Base-by-base conservation (phyloP, 2,113 vertebrate genomes). In the Ailurus styani region DNA sequence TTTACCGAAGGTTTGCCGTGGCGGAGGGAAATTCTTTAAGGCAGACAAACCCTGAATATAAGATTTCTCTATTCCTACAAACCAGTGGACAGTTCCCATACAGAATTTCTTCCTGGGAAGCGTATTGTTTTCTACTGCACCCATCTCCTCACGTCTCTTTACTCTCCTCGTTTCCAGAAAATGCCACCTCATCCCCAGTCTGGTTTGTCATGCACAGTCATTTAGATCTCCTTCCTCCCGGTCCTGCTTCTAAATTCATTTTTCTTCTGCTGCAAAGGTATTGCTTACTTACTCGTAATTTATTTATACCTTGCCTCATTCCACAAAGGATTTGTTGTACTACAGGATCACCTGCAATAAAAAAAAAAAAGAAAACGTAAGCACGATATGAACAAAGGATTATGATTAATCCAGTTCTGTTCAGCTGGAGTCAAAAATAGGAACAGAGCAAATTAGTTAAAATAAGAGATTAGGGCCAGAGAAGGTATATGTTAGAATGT, bases 281-380 rank as follows among this genome's bases (percentile, higher is more conserved):
- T 2, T 75, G 73, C 54, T 97, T 77, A 90, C 75, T 94, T 83
- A 34, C 40, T 95, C 1, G 0, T 83, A 40, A 91, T 84, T 94
- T 97, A 96, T 92, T 95, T 95, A 92, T 75, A 81, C 29, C 54
- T 93, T 57, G 37, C 45, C 60, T 85, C 21, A 34, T 92, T 81
- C 55, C 23, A 87, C 75, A 77, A 93, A 90, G 10, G 45, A 84
- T 27, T 42, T 1, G 1, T 40, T 93, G 17, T 87, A 72, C 55
- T 77, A 85, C 62, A 90, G 20, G 12, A 81, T 81, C 73, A 57
- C 47, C 1, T 55, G 31, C 73, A 86, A 93, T 91, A 77, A 87
- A 95, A 68, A 23, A 85, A 66, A 21, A 34, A 87, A 90, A 73
- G 7, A 75, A 91, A 95, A n/a, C 11, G 3, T 86, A 97, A 91